Evolutionary conservation across 2,888 invertebrate species (phyloP).

Genomic region (Pyrrhia umbra): DNA sequence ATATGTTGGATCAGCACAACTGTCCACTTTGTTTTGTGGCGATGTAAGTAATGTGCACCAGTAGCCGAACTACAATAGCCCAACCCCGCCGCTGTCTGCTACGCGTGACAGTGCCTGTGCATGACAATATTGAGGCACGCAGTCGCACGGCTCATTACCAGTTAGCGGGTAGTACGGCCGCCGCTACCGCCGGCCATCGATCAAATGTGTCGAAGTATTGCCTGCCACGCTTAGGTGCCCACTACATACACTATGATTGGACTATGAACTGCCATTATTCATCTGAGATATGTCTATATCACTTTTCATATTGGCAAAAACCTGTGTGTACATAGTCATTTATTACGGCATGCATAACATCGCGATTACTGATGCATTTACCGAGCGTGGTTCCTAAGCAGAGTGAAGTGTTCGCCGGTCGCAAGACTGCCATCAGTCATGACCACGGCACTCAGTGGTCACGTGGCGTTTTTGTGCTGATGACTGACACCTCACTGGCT

Average conservation of each 20-base stretch:
- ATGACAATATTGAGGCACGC: slow-evolving; percentile 6
- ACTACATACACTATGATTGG: neutral
- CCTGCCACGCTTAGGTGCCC: slow-evolving; percentile 3
- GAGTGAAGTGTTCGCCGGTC: slow-evolving; percentile 5
- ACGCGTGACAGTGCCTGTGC: neutral
- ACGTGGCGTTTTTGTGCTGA: neutral
- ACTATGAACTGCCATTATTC: slow-evolving; percentile 9
- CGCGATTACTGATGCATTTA: too few species aligned
- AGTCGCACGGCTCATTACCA: slow-evolving; percentile 7
- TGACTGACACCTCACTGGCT: neutral
- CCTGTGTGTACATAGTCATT: neutral
- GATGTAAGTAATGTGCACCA: too few species aligned
- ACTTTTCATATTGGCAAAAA: neutral
- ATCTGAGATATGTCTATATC: neutral
- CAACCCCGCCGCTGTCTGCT: too few species aligned
- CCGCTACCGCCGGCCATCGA: slow-evolving; percentile 21
- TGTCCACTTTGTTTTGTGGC: too few species aligned
- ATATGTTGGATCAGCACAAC: too few species aligned
- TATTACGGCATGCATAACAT: too few species aligned
- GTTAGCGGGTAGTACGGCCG: neutral
- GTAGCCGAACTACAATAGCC: neutral
- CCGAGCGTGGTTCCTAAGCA: too few species aligned
- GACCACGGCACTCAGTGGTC: slow-evolving; percentile 1
- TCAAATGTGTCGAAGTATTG: slow-evolving; percentile 17
- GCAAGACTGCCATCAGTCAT: slow-evolving; percentile 11